Conservation (phyloP, 2,113 vertebrate species). For the Aegypius monachus region DNA sequence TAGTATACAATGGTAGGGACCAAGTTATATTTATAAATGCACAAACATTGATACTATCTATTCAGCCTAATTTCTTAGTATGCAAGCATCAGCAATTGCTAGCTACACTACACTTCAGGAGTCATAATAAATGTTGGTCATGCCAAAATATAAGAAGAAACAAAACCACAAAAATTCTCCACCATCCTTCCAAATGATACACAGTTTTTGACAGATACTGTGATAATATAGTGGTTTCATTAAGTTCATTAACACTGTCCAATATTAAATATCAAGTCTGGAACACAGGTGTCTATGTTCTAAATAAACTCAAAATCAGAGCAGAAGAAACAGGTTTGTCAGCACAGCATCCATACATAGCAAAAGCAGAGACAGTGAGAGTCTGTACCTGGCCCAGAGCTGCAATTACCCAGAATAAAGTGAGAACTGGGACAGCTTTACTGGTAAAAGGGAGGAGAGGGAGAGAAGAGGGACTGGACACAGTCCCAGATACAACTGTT, state of each 20-base stretch:
- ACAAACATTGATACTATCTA: background rate
- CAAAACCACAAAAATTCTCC: background rate
- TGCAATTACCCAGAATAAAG: background rate
- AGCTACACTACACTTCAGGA: conserved; percentile 19
- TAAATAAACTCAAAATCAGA: background rate
- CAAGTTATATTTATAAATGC: conserved; percentile 20
- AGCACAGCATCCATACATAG: background rate
- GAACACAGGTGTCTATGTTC: background rate
- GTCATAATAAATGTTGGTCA: conserved; percentile 23
- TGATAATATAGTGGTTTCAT: background rate
- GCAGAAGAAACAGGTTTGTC: background rate
- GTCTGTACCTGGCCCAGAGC: background rate
- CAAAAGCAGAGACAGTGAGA: background rate
- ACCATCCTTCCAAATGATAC: background rate
- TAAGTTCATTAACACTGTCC: background rate
- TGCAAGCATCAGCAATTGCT: conserved; percentile 14
- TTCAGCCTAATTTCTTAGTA: conserved; percentile 10
- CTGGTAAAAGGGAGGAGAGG: background rate
- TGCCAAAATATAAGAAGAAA: conserved; percentile 43
- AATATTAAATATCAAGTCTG: background rate
- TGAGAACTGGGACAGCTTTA: background rate
- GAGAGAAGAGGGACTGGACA: background rate
- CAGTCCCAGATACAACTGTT: background rate
- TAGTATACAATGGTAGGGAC: background rate
- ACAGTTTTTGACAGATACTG: background rate